Percentiles rank a stretch among this genome's conserved stretches.
Evolutionary conservation across 2,888 invertebrate genomes (phyloP).

Genomic region (Escarpia spicata): DNA sequence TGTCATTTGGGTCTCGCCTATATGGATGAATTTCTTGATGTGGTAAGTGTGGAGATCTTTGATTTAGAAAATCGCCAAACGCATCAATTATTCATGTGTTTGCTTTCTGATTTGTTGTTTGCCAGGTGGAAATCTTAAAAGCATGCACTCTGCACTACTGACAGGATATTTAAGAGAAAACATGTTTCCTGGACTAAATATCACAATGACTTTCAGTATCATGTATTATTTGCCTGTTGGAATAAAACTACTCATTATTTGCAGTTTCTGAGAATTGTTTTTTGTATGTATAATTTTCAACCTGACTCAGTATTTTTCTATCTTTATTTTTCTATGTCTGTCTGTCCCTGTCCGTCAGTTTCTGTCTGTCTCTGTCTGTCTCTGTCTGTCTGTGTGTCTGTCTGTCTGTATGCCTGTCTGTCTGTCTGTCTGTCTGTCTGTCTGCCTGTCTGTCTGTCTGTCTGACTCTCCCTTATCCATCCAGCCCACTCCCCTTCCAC

Average conservation of each 20-base stretch:
- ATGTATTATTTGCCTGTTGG: background rate
- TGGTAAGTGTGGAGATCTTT: slow-evolving; percentile 70
- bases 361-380: no score
- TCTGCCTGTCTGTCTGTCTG: no score
- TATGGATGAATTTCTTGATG: slow-evolving; percentile 90
- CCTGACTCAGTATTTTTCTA: background rate
- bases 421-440: no score
- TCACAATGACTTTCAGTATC: background rate
- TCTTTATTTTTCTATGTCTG: background rate
- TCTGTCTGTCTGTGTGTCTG: background rate
- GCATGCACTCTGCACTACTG: background rate
- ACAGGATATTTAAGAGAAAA: background rate
- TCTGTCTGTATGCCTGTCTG: no score
- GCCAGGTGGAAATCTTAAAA: background rate
- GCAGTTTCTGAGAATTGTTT: background rate
- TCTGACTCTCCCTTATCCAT: background rate
- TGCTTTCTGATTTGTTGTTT: background rate
- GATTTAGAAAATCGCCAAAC: background rate
- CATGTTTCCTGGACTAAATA: background rate
- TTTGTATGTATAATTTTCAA: background rate
- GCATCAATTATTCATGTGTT: background rate
- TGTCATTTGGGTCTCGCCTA: slow-evolving; percentile 95
- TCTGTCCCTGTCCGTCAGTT: background rate
- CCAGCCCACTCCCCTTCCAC: background rate
- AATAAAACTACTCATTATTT: background rate